Percentiles rank a stretch among this genome's conserved stretches.
These are phyloP conservation scores for Strongylocentrotus purpuratus DNA, from an alignment of 35 echinoderm and acorn worm species.

Conservation along the genomic window DNA sequence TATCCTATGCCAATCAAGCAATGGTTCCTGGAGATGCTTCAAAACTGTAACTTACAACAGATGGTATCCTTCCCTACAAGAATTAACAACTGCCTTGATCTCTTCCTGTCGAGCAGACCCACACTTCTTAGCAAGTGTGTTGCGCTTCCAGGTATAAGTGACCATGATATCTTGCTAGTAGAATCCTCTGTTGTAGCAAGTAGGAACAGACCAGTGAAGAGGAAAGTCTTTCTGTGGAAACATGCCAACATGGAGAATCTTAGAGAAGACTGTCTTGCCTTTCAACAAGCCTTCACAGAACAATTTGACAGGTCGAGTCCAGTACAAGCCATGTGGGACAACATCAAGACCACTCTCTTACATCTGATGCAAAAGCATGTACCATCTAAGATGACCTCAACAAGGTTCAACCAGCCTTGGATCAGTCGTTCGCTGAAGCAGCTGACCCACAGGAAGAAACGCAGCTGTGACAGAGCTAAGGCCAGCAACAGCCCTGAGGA, in stretches of 20 bases:
- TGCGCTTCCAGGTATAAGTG: constrained; percentile 30
- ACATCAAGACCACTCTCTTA: not conserved
- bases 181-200: not conserved
- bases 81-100: not conserved
- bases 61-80: constrained; percentile 34
- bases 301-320: not conserved
- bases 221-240: constrained; percentile 31
- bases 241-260: constrained; percentile 1
- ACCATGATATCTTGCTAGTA: constrained; percentile 26
- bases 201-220: no score
- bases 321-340: not conserved
- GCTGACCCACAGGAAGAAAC: no score
- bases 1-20: not conserved
- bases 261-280: not conserved
- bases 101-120: not conserved
- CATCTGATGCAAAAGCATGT: constrained; percentile 18
- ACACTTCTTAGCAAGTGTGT: no score
- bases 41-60: constrained; percentile 30
- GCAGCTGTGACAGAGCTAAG: constrained; percentile 37
- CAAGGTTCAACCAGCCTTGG: no score
- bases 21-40: not conserved
- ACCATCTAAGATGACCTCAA: no score
- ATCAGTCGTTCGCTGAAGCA: not conserved
- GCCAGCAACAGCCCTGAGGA: not conserved
- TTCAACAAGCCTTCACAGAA: not conserved